phyloP scores from a whole-genome alignment of 2,797 vertebrate genomes.

The Sebastes baramenuke region DNA sequence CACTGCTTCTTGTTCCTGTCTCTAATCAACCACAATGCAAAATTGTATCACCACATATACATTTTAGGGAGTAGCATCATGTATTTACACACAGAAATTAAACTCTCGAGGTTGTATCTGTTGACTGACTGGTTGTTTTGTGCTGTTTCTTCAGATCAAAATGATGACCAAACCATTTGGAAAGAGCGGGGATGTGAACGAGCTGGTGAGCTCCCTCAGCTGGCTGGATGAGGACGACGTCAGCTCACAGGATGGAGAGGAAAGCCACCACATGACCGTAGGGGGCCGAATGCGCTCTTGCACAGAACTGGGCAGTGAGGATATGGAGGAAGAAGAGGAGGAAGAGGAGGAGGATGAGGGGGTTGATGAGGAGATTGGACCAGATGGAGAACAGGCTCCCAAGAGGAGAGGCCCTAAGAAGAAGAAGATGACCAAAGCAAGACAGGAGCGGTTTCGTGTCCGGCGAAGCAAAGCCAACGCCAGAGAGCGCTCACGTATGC shows the following conservation, averaged over 20 bases:
- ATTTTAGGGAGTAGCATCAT: neutral
- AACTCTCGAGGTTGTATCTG: neutral
- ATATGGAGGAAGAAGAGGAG: constrained; percentile 86
- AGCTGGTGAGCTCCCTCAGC: constrained; percentile 86
- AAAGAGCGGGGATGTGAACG: constrained; percentile 84
- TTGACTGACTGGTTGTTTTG: neutral
- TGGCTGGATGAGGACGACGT: constrained; percentile 89
- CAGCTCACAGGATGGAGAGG: constrained; percentile 87
- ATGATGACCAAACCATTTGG: constrained; percentile 88
- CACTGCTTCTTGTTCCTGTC: neutral
- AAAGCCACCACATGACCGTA: constrained; percentile 68
- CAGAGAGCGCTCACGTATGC: constrained; percentile 95
- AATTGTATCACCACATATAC: neutral
- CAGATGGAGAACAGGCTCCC: constrained; percentile 86
- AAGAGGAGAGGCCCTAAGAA: constrained; percentile 96
- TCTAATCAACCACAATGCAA: neutral
- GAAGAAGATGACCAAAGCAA: constrained; percentile 98
- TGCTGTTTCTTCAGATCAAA: constrained; percentile 72
- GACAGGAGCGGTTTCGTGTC: constrained; percentile 91
- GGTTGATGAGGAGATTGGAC: constrained; percentile 82
- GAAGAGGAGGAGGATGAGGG: constrained; percentile 88
- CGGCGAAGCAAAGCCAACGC: constrained; percentile 94
- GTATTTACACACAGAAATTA: neutral
- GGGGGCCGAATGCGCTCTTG: constrained; percentile 61
- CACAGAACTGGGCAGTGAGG: constrained; percentile 83